Evolutionary conservation across 2,888 invertebrate genomes (phyloP).

Genomic region (Micoletzkya japonica): DNA sequence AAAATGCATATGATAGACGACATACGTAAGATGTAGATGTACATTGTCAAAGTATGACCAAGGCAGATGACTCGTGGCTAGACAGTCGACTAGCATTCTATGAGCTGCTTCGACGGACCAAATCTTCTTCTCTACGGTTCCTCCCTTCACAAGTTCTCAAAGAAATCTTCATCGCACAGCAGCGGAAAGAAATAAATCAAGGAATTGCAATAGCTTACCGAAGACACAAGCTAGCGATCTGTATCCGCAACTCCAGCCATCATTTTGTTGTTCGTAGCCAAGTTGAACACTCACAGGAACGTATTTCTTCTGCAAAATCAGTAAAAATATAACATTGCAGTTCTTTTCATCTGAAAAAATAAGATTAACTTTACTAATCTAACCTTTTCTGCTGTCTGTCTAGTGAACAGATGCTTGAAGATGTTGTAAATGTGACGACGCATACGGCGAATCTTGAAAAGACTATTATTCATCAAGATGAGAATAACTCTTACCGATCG

Average conservation of each 20-base stretch:
- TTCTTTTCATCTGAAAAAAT: not conserved
- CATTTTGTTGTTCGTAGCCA: constrained; percentile 7
- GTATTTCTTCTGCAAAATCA: constrained; percentile 1
- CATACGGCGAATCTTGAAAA: constrained; percentile 4
- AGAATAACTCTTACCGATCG: not conserved
- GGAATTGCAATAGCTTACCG: not conserved
- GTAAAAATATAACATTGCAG: no score
- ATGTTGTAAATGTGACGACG: not conserved
- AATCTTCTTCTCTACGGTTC: no score
- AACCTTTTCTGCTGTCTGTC: no score
- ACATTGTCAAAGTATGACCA: no score
- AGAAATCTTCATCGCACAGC: no score
- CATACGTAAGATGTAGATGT: no score
- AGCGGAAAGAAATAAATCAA: not conserved
- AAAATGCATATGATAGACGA: no score
- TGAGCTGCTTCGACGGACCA: not conserved
- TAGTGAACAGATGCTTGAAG: constrained; percentile 18
- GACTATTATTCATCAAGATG: not conserved
- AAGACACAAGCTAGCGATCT: constrained; percentile 11
- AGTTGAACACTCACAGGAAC: not conserved
- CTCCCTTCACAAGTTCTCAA: not conserved
- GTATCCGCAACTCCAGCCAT: constrained; percentile 25
- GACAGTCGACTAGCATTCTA: constrained; percentile 14
- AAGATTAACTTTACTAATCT: not conserved
- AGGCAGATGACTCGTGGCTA: no score